phyloP scores from a whole-genome alignment of 1,140 invertebrate genomes.

The Theocolax elegans region DNA sequence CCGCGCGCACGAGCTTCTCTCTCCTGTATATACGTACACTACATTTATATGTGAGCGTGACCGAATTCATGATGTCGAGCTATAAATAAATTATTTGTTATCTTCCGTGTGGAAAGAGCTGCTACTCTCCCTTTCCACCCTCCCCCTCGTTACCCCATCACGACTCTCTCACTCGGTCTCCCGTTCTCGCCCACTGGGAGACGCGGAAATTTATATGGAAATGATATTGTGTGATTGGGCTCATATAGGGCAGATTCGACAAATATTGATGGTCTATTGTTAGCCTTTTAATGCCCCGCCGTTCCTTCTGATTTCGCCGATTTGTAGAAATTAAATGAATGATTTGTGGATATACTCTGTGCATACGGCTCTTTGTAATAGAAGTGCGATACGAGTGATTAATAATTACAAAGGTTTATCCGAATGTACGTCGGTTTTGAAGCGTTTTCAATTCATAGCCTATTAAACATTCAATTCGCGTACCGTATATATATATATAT shows the following conservation, averaged over 20 bases:
- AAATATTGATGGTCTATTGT: constrained; percentile 39
- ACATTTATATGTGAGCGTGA: constrained; percentile 15
- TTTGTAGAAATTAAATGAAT: constrained; percentile 26
- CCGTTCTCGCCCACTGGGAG: not conserved
- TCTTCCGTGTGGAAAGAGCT: constrained; percentile 19
- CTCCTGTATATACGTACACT: too few relatives aligned
- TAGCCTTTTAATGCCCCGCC: constrained; percentile 25
- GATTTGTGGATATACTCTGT: not conserved
- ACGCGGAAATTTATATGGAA: constrained; percentile 31
- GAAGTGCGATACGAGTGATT: constrained; percentile 6
- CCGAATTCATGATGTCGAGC: constrained; percentile 20
- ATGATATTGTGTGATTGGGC: constrained; percentile 29
- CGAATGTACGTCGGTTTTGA: too few relatives aligned
- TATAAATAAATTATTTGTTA: constrained; percentile 42
- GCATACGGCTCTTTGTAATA: not conserved
- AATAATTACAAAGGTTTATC: too few relatives aligned
- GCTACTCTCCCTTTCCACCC: not conserved
- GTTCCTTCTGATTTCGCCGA: constrained; percentile 3
- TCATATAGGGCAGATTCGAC: not conserved
- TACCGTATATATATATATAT: too few relatives aligned
- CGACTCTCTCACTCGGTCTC: too few relatives aligned
- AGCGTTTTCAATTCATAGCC: too few relatives aligned
- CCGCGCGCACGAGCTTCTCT: not conserved
- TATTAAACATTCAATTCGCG: too few relatives aligned
- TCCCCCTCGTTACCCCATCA: too few relatives aligned